Evolutionary conservation across 2,888 invertebrate genomes (phyloP).

Genomic region (Anodontia alba): DNA sequence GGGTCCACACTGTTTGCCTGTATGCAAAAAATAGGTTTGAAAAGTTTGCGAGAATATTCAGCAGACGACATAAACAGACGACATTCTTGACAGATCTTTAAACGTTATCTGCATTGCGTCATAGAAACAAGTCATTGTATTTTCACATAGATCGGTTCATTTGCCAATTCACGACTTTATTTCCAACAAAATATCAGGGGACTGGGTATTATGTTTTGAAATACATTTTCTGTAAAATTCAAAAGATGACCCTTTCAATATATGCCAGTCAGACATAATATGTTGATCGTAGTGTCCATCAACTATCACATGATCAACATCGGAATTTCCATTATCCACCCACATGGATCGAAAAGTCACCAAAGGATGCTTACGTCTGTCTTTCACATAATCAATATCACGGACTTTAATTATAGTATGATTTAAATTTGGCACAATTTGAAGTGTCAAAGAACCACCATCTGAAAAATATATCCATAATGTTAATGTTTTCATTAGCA

Average conservation of each 20-base stretch:
- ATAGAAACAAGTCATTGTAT: too few relatives aligned
- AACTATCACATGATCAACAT: slow-evolving; percentile 58
- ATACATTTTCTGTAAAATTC: slow-evolving; percentile 64
- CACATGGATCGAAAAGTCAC: slow-evolving; percentile 56
- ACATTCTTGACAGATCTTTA: too few relatives aligned
- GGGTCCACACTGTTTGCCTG: too few relatives aligned
- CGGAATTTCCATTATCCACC: slow-evolving; percentile 61
- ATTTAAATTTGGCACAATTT: slow-evolving; percentile 28
- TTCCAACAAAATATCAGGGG: slow-evolving; percentile 51
- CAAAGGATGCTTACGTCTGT: slow-evolving; percentile 36
- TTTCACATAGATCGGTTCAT: too few relatives aligned
- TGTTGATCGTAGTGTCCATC: slow-evolving; percentile 43
- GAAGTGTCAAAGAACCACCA: slow-evolving; percentile 38
- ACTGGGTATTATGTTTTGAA: slow-evolving; percentile 59
- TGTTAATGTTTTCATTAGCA: slow-evolving; percentile 28
- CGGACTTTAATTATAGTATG: slow-evolving; percentile 32
- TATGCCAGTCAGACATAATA: slow-evolving; percentile 37
- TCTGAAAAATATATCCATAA: slow-evolving; percentile 39
- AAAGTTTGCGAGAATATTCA: too few relatives aligned
- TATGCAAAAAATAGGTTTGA: too few relatives aligned
- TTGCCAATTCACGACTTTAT: neutral
- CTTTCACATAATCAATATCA: slow-evolving; percentile 26
- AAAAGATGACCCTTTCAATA: slow-evolving; percentile 51
- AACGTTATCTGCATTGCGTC: too few relatives aligned
- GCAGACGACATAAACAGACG: too few relatives aligned